These are phyloP conservation scores for Archivesica marissinica DNA, from an alignment of 1,140 invertebrate genomes.

Conservation along the genomic window DNA sequence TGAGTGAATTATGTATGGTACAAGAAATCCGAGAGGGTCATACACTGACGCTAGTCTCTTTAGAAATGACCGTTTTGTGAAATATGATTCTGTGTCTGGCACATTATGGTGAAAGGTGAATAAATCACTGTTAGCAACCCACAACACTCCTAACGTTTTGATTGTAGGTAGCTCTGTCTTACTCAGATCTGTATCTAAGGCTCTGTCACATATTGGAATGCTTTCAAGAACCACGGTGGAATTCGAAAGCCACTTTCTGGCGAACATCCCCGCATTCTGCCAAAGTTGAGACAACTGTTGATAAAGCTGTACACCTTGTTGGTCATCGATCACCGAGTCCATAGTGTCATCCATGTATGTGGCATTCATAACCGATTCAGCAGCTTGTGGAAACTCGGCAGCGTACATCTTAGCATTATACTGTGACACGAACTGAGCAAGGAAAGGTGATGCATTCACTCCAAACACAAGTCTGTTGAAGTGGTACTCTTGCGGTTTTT, in stretches of 20 bases:
- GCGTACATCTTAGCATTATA: constrained; percentile 1
- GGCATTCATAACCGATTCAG: constrained; percentile 50
- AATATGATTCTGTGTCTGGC: not conserved
- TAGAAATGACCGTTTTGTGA: constrained; percentile 50
- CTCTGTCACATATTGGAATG: constrained; percentile 43
- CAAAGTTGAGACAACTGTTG: constrained; percentile 31
- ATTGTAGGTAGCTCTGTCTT: constrained; percentile 42
- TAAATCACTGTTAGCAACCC: constrained; percentile 54
- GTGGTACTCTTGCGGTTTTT: constrained; percentile 5
- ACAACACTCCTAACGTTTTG: constrained; percentile 59
- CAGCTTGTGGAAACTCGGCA: constrained; percentile 1
- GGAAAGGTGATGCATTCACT: constrained; percentile 44
- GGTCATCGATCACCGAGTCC: constrained; percentile 45
- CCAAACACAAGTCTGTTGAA: constrained; percentile 58
- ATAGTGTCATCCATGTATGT: constrained; percentile 64
- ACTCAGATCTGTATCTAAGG: constrained; percentile 43
- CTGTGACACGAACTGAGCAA: constrained; percentile 39
- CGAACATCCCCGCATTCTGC: constrained; percentile 50
- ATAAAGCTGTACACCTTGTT: constrained; percentile 36
- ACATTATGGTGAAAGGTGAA: constrained; percentile 54
- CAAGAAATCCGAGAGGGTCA: constrained; percentile 57
- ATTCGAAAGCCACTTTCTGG: constrained; percentile 64
- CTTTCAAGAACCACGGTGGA: constrained; percentile 20
- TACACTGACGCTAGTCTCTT: constrained; percentile 44
- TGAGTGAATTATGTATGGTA: constrained; percentile 33